A percentile compares a stretch with the other conserved stretches of the same genome.
Evolutionary conservation across 2,797 vertebrate genomes (phyloP).

Genomic region (Pseudomugil gertrudae): DNA sequence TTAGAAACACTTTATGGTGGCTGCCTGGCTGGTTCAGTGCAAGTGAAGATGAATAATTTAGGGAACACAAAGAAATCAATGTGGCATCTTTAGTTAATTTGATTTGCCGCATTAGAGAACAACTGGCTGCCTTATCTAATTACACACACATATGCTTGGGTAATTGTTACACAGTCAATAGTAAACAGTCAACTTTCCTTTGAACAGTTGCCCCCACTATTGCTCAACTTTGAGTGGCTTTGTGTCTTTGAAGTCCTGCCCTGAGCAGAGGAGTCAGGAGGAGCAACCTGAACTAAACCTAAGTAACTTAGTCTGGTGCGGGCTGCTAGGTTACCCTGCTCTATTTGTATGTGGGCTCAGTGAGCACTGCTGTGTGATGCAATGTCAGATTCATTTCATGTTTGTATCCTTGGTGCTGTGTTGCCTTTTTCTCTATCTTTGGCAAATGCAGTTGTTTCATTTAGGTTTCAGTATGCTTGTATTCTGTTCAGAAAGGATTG

Average conservation of each 20-base stretch:
- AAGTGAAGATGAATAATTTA: conserved; percentile 83
- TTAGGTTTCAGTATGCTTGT: conserved; percentile 18
- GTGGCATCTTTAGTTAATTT: conserved; percentile 84
- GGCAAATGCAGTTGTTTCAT: conserved; percentile 21
- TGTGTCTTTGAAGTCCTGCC: conserved; percentile 56
- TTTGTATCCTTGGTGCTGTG: conserved; percentile 8
- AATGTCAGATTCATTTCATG: conserved; percentile 35
- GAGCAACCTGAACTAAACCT: conserved; percentile 33
- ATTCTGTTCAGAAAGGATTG: conserved; percentile 9
- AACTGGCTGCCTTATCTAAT: conserved; percentile 83
- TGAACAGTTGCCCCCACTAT: conserved; percentile 59
- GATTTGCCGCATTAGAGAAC: conserved; percentile 83
- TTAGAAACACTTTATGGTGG: conserved; percentile 66
- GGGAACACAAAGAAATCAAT: conserved; percentile 82
- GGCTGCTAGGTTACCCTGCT: conserved; percentile 39
- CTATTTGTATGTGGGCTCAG: conserved; percentile 34
- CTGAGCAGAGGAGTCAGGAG: conserved; percentile 41
- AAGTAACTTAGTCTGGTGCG: conserved; percentile 29
- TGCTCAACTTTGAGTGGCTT: conserved; percentile 54
- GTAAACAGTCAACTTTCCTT: conserved; percentile 74
- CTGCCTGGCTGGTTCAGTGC: conserved; percentile 69
- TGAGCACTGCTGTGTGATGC: conserved; percentile 31
- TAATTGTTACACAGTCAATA: conserved; percentile 80
- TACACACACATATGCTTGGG: conserved; percentile 79
- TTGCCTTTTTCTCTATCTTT: conserved; percentile 22